A percentile compares a stretch with the other conserved stretches of the same genome.
phyloP scores from a whole-genome alignment of 2,113 vertebrate species.

The Callospermophilus lateralis region DNA sequence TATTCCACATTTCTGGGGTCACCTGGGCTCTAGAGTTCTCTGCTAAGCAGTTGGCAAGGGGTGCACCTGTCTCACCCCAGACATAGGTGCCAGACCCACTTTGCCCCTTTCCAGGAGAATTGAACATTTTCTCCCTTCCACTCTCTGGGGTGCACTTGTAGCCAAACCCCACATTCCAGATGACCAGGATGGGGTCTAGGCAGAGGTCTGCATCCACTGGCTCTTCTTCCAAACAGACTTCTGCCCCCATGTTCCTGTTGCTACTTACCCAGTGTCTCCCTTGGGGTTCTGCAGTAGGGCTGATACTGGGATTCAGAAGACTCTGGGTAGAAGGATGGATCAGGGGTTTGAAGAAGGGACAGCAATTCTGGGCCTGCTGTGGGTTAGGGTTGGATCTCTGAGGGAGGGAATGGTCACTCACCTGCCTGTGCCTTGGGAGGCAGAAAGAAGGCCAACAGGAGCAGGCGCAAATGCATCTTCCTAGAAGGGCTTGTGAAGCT shows the following conservation, averaged over 20 bases:
- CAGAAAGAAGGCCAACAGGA: conserved; percentile 23
- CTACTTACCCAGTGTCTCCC: background rate
- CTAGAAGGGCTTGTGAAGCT: background rate
- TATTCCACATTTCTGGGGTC: background rate
- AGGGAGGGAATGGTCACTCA: conserved; percentile 42
- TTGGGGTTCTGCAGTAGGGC: background rate
- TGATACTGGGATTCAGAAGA: background rate
- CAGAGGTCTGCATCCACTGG: too few species aligned
- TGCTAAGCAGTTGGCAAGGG: background rate
- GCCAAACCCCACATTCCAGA: background rate
- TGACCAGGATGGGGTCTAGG: background rate
- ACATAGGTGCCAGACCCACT: background rate
- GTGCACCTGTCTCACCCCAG: background rate
- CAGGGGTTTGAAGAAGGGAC: background rate
- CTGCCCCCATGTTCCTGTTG: background rate
- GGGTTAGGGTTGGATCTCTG: background rate
- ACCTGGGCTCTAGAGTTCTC: background rate
- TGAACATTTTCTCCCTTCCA: background rate
- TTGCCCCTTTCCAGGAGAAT: background rate
- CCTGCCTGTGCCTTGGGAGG: background rate
- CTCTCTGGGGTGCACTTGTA: background rate
- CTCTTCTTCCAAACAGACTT: background rate
- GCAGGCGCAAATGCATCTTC: conserved; percentile 54
- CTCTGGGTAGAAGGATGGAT: background rate
- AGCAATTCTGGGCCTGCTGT: too few species aligned